phyloP scores from a whole-genome alignment of 2,888 invertebrate genomes.

The Philhelius pedissequus region DNA sequence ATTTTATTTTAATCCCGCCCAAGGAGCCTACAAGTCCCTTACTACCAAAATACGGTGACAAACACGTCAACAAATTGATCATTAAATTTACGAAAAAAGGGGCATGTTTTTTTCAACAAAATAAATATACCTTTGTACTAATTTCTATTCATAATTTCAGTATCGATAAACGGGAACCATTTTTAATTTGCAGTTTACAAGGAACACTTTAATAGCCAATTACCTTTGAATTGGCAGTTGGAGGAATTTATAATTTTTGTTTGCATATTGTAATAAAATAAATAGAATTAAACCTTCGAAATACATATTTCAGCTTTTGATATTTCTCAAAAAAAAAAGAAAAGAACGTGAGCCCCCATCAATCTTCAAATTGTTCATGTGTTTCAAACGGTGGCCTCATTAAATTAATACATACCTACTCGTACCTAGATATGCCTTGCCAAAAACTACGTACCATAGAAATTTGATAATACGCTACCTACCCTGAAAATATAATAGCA shows the following conservation, averaged over 20 bases:
- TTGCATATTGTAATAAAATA: not conserved
- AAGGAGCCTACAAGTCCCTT: too few relatives aligned
- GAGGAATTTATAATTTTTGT: not conserved
- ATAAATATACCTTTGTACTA: too few relatives aligned
- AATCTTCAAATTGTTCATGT: not conserved
- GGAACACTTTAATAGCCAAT: too few relatives aligned
- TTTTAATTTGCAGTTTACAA: too few relatives aligned
- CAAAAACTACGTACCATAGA: slow-evolving; percentile 41
- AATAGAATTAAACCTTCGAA: not conserved
- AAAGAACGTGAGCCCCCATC: not conserved
- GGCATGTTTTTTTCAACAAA: too few relatives aligned
- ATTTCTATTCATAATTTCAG: too few relatives aligned
- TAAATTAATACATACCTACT: not conserved
- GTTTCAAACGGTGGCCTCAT: slow-evolving; percentile 11
- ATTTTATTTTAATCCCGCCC: too few relatives aligned
- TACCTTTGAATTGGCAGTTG: not conserved
- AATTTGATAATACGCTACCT: slow-evolving; percentile 48
- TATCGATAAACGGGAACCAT: too few relatives aligned
- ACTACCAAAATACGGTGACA: too few relatives aligned
- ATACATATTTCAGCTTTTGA: not conserved
- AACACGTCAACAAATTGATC: too few relatives aligned
- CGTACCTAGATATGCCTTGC: not conserved
- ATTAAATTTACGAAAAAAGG: too few relatives aligned
- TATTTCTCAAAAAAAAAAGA: not conserved
- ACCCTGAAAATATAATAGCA: slow-evolving; percentile 38